Conservation (phyloP, 2,797 vertebrate species). For the Pristis pectinata region DNA sequence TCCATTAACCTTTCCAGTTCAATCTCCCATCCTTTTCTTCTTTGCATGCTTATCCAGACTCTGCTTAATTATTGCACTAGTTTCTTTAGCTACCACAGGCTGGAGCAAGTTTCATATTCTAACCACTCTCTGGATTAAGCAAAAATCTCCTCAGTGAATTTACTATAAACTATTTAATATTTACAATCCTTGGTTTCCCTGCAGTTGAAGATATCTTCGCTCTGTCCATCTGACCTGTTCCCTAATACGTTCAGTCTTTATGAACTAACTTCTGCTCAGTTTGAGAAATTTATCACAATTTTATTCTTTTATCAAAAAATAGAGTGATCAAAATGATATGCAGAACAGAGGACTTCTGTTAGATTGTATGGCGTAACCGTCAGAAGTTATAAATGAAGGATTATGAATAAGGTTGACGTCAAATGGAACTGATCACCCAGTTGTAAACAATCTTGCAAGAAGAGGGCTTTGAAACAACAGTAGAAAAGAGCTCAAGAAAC, state of each 20-base stretch:
- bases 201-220: no score
- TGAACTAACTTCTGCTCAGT: not conserved
- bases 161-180: not conserved
- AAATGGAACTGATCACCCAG: not conserved
- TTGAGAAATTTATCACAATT: not conserved
- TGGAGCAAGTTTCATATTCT: not conserved
- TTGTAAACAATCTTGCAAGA: not conserved
- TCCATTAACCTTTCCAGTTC: not conserved
- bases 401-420: not conserved
- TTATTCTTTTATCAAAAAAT: not conserved
- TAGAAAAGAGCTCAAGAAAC: no score
- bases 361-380: not conserved
- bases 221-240: not conserved
- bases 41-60: not conserved
- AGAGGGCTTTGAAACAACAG: no score
- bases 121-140: not conserved
- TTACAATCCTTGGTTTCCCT: not conserved
- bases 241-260: not conserved
- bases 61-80: no score
- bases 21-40: not conserved
- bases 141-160: not conserved
- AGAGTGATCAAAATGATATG: not conserved
- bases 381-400: not conserved
- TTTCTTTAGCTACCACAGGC: no score
- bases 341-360: not conserved